phyloP scores from a whole-genome alignment of 2,888 invertebrate species.

The Heliothis peltigera region DNA sequence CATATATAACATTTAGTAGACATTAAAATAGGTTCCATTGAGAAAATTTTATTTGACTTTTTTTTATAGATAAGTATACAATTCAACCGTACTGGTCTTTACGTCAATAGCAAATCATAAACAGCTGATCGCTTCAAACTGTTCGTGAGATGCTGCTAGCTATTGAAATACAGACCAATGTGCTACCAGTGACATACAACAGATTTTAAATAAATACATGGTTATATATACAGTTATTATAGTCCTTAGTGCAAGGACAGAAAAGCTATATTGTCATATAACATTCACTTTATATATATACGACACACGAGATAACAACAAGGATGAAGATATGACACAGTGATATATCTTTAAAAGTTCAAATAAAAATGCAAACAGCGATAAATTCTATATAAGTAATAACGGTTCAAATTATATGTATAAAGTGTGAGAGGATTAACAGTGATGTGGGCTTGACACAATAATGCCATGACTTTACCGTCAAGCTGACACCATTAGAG shows the following conservation, averaged over 20 bases:
- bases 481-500: constrained; percentile 33
- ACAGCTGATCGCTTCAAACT: constrained; percentile 30
- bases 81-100: constrained; percentile 69
- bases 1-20: constrained; percentile 90
- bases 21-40: constrained; percentile 84
- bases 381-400: constrained; percentile 78
- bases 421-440: constrained; percentile 77
- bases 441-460: constrained; percentile 78
- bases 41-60: constrained; percentile 73
- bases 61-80: constrained; percentile 76
- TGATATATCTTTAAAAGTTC: constrained; percentile 80
- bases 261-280: constrained; percentile 87
- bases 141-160: constrained; percentile 53
- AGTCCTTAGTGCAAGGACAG: constrained; percentile 67
- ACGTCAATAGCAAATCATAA: constrained; percentile 71
- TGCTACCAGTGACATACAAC: constrained; percentile 73
- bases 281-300: constrained; percentile 81
- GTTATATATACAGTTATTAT: constrained; percentile 76
- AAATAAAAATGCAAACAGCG: constrained; percentile 74
- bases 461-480: constrained; percentile 75
- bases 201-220: constrained; percentile 69
- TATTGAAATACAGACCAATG: constrained; percentile 76
- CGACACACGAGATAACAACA: constrained; percentile 84
- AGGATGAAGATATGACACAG: constrained; percentile 86
- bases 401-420: constrained; percentile 74